Conservation (phyloP, 2,888 invertebrate species). For the Ectobius pallidus region DNA sequence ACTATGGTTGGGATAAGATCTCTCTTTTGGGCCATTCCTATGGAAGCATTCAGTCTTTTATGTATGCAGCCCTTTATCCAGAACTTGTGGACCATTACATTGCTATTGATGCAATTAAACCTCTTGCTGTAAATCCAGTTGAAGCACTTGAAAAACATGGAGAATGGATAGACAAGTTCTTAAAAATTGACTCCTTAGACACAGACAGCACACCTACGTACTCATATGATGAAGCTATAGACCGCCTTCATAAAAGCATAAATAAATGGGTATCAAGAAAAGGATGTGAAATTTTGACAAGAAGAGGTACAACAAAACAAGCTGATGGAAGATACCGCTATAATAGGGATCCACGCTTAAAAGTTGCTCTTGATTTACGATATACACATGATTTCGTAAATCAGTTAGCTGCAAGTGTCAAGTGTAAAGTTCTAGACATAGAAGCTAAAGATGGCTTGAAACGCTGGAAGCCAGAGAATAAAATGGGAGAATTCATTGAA, state of each 20-base stretch:
- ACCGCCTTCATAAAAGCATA: slow-evolving; percentile 2
- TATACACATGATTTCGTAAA: slow-evolving; percentile 45
- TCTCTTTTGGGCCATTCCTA: slow-evolving; percentile 46
- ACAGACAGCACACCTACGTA: slow-evolving; percentile 11
- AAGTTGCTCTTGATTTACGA: slow-evolving; percentile 53
- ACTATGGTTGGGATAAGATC: slow-evolving; percentile 47
- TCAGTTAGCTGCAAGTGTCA: slow-evolving; percentile 45
- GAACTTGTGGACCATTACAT: slow-evolving; percentile 45
- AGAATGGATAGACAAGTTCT: slow-evolving; percentile 13
- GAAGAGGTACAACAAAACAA: slow-evolving; percentile 69
- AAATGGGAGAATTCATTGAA: slow-evolving; percentile 42
- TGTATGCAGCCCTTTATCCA: slow-evolving; percentile 47
- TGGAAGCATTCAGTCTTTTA: slow-evolving; percentile 45
- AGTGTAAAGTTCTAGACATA: slow-evolving; percentile 49
- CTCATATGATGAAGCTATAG: slow-evolving; percentile 27
- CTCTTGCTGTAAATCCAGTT: slow-evolving; percentile 16
- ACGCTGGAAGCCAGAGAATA: slow-evolving; percentile 45
- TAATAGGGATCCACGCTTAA: slow-evolving; percentile 75
- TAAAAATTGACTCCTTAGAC: slow-evolving; percentile 7
- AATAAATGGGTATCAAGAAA: slow-evolving; percentile 64
- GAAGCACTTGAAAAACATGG: not conserved
- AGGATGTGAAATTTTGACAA: slow-evolving; percentile 74
- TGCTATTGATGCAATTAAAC: slow-evolving; percentile 45
- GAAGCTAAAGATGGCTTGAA: slow-evolving; percentile 48
- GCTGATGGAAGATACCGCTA: slow-evolving; percentile 56